A percentile compares a stretch with the other conserved stretches of the same genome.
These are phyloP conservation scores for Eutolmus rufibarbis DNA, from an alignment of 2,888 invertebrate genomes.

Conservation along the genomic window DNA sequence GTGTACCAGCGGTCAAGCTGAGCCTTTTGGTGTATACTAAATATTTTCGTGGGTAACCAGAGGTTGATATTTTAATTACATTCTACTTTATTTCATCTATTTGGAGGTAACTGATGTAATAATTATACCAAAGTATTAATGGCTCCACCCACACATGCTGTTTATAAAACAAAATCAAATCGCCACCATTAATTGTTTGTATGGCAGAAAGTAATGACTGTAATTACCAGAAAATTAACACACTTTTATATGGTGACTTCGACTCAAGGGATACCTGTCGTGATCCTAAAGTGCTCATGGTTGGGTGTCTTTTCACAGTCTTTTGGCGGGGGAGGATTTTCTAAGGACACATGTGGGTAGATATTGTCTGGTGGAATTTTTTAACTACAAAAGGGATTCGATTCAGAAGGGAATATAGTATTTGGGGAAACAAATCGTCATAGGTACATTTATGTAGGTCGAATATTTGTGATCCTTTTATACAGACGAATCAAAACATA, in stretches of 20 bases:
- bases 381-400: background rate
- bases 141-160: background rate
- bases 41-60: background rate
- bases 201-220: background rate
- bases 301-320: background rate
- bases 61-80: background rate
- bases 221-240: background rate
- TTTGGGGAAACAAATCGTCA: background rate
- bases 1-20: background rate
- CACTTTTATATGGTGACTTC: background rate
- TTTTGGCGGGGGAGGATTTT: background rate
- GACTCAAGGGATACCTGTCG: background rate
- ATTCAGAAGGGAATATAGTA: background rate
- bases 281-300: background rate
- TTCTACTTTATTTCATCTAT: background rate
- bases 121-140: background rate
- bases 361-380: background rate
- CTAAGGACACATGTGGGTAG: background rate
- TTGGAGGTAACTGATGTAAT: background rate
- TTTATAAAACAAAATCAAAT: background rate
- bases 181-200: background rate
- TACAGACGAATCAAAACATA: background rate
- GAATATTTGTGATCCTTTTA: background rate
- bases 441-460: background rate
- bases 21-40: background rate